Evolutionary conservation across 1,140 invertebrate genomes (phyloP).

Genomic region (Polypedilum pembai): DNA sequence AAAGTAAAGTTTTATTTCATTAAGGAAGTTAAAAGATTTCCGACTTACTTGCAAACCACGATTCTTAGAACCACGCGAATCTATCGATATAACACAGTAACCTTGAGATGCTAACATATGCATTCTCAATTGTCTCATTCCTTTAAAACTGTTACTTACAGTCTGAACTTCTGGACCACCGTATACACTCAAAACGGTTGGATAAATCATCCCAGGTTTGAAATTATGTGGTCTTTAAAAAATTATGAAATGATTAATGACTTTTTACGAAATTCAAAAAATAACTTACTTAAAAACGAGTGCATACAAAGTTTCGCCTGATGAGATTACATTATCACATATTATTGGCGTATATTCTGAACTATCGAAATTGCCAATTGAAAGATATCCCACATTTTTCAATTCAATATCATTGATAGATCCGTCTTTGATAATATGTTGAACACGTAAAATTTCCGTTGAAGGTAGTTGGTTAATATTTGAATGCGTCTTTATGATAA

Average conservation of each 20-base stretch:
- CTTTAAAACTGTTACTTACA: conserved; percentile 94
- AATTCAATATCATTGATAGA: conserved; percentile 56
- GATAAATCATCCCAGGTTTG: conserved; percentile 70
- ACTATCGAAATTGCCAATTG: conserved; percentile 52
- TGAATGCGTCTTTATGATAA: conserved; percentile 83
- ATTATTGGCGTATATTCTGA: conserved; percentile 62
- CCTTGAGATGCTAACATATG: conserved; percentile 94
- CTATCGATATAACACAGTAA: conserved; percentile 91
- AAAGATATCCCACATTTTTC: conserved; percentile 59
- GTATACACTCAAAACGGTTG: conserved; percentile 93
- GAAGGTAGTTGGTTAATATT: conserved; percentile 73
- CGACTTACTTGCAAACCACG: conserved; percentile 81
- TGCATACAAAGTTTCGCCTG: conserved; percentile 73
- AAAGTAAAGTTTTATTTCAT: too few species aligned
- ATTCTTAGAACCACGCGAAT: conserved; percentile 88
- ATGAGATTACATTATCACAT: conserved; percentile 61
- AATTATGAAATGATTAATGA: too few species aligned
- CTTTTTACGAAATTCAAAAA: too few species aligned
- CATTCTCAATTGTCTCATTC: conserved; percentile 82
- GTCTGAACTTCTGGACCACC: conserved; percentile 96
- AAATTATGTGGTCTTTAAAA: conserved; percentile 58
- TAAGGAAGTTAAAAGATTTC: too few species aligned
- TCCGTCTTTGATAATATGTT: conserved; percentile 45
- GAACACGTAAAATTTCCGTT: conserved; percentile 71
- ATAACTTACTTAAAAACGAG: conserved; percentile 74